Percentiles rank a stretch among this genome's conserved stretches.
Evolutionary conservation across 2,888 invertebrate species (phyloP).

Genomic region (Torymus aiolomorphi): DNA sequence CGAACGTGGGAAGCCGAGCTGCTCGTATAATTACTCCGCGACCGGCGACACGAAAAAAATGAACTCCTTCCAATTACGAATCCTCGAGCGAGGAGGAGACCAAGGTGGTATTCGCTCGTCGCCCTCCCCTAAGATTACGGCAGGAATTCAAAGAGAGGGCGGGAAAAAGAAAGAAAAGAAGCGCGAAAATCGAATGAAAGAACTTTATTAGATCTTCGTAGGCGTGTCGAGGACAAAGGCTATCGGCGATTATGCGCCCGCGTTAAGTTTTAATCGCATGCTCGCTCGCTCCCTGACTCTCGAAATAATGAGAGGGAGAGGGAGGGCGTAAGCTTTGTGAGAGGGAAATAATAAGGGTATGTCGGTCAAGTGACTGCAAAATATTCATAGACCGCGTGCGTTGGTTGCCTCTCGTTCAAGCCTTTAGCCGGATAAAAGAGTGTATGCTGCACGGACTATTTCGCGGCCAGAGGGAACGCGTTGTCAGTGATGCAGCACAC

Average conservation of each 20-base stretch:
- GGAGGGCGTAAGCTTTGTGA: not conserved
- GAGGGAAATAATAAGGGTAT: constrained; percentile 37
- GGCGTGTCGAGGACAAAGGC: constrained; percentile 50
- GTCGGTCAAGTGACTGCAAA: constrained; percentile 52
- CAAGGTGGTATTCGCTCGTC: too few relatives aligned
- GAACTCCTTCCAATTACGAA: constrained; percentile 37
- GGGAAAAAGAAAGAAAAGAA: not conserved
- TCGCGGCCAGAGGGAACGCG: too few relatives aligned
- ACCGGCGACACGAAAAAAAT: constrained; percentile 44
- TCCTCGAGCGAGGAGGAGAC: too few relatives aligned
- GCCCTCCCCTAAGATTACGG: too few relatives aligned
- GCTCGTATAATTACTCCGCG: constrained; percentile 40
- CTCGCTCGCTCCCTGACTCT: constrained; percentile 10
- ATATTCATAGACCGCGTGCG: constrained; percentile 46
- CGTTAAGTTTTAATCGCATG: constrained; percentile 45
- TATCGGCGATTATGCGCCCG: constrained; percentile 36
- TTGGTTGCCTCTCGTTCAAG: not conserved
- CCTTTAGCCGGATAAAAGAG: too few relatives aligned
- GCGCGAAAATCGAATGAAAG: constrained; percentile 29
- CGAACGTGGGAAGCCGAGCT: not conserved
- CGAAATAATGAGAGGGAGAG: constrained; percentile 47
- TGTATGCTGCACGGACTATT: too few relatives aligned
- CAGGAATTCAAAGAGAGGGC: constrained; percentile 6
- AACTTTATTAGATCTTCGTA: constrained; percentile 53
- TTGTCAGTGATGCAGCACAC: too few relatives aligned